phyloP scores from a whole-genome alignment of 2,113 vertebrate genomes.

The Hippocampus guttulatus region DNA sequence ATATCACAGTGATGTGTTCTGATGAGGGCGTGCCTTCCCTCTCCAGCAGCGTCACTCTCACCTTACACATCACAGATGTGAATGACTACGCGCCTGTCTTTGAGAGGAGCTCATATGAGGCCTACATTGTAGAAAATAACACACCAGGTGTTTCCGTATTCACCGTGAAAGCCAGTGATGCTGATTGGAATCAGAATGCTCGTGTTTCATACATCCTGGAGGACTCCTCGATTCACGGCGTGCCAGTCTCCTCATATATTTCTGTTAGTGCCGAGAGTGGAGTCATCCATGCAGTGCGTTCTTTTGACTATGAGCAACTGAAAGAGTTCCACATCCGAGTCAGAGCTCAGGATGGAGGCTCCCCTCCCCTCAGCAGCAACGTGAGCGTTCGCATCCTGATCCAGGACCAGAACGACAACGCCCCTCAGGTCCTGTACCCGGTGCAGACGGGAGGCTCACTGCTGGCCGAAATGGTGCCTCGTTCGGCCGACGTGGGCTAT shows the following conservation, averaged over 20 bases:
- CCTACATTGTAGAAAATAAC: constrained; percentile 42
- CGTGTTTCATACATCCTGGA: constrained; percentile 62
- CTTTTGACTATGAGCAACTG: constrained; percentile 62
- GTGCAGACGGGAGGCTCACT: too few species aligned
- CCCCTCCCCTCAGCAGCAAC: constrained; percentile 8
- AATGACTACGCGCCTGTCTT: constrained; percentile 52
- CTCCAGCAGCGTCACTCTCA: background rate
- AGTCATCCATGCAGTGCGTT: background rate
- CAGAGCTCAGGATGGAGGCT: constrained; percentile 38
- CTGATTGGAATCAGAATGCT: constrained; percentile 57
- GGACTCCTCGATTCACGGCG: background rate
- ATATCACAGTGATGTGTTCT: constrained; percentile 22
- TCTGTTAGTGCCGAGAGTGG: constrained; percentile 68
- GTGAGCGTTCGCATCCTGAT: too few species aligned
- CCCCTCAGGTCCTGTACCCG: too few species aligned
- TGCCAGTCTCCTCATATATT: constrained; percentile 33
- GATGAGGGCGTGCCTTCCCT: constrained; percentile 55
- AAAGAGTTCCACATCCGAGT: constrained; percentile 24
- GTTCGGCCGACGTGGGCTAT: too few species aligned
- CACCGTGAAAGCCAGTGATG: constrained; percentile 19
- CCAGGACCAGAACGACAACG: too few species aligned
- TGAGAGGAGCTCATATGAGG: constrained; percentile 7
- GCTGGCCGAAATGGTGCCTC: too few species aligned
- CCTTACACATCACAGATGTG: constrained; percentile 33
- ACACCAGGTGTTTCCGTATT: constrained; percentile 25